phyloP scores from a whole-genome alignment of 2,113 vertebrate species.

The Hepsetus odoe region DNA sequence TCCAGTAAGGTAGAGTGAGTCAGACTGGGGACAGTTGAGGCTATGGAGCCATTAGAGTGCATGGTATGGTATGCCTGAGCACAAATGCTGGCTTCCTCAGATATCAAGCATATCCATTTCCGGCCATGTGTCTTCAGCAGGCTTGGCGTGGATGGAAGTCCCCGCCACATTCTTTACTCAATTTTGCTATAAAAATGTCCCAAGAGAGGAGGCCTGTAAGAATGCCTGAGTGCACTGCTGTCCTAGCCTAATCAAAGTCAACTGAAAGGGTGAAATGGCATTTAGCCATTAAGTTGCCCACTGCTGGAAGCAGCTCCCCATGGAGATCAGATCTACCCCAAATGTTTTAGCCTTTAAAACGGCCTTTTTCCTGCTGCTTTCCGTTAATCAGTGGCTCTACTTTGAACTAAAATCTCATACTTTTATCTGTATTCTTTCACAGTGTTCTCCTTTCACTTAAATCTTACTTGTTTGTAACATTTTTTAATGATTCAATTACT shows the following conservation, averaged over 20 bases:
- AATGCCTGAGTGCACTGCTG: conserved; percentile 47
- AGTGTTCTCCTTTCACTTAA: no score
- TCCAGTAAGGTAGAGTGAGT: neutral
- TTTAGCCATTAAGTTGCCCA: no score
- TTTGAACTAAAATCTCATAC: no score
- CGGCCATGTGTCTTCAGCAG: conserved; percentile 72
- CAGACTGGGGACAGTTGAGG: neutral
- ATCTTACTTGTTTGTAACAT: no score
- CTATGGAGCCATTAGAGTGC: conserved; percentile 3
- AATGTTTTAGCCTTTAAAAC: no score
- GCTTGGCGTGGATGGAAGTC: conserved; percentile 53
- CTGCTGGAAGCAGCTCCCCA: no score
- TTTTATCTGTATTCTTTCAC: no score
- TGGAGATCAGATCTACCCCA: no score
- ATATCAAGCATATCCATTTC: conserved; percentile 77
- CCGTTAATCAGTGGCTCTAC: no score
- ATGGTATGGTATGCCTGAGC: conserved; percentile 34
- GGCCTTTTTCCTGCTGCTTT: no score
- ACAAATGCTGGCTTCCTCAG: conserved; percentile 70
- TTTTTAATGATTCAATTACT: no score
- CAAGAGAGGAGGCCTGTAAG: conserved; percentile 50
- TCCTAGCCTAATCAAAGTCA: neutral
- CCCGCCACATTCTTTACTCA: conserved; percentile 63
- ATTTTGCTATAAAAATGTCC: conserved; percentile 60
- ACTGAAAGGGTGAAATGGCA: no score